Percentiles rank a stretch among this genome's conserved stretches.
phyloP scores from a whole-genome alignment of 2,888 invertebrate genomes.

The Yponomeuta plumbellus region DNA sequence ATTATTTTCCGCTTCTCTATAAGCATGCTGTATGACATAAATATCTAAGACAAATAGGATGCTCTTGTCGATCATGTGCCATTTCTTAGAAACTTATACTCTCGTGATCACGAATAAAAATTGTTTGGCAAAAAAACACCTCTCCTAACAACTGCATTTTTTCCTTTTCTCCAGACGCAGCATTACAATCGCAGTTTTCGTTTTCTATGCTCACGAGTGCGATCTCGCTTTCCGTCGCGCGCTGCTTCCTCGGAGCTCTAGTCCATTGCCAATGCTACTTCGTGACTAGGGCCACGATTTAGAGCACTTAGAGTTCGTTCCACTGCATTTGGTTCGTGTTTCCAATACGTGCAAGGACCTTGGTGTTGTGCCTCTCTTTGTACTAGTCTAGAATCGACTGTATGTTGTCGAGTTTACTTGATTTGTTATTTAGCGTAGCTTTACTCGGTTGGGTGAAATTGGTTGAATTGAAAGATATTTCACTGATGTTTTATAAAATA shows the following conservation, averaged over 20 bases:
- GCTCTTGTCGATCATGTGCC: too few relatives aligned
- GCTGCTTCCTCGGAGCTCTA: conserved; percentile 26
- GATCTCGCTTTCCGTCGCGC: conserved; percentile 57
- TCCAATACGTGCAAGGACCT: conserved; percentile 2
- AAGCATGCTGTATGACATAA: too few relatives aligned
- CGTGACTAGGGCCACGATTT: conserved; percentile 22
- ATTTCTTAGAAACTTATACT: too few relatives aligned
- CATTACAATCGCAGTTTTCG: conserved; percentile 33
- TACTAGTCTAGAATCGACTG: neutral
- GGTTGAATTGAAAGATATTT: conserved; percentile 22
- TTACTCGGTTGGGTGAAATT: neutral
- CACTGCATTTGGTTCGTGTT: conserved; percentile 3
- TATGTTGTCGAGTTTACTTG: neutral
- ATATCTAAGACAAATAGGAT: too few relatives aligned
- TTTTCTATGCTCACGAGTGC: conserved; percentile 43
- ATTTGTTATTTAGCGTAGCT: neutral
- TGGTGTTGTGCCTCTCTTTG: neutral
- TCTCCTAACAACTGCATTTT: too few relatives aligned
- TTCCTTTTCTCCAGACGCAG: neutral
- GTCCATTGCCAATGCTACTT: conserved; percentile 51
- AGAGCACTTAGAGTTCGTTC: conserved; percentile 48
- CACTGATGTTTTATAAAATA: conserved; percentile 25
- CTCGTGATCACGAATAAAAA: too few relatives aligned
- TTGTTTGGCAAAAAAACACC: too few relatives aligned
- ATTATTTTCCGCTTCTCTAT: too few relatives aligned